Conservation (phyloP, 2,797 vertebrate species). For the Sylvilagus floridanus region DNA sequence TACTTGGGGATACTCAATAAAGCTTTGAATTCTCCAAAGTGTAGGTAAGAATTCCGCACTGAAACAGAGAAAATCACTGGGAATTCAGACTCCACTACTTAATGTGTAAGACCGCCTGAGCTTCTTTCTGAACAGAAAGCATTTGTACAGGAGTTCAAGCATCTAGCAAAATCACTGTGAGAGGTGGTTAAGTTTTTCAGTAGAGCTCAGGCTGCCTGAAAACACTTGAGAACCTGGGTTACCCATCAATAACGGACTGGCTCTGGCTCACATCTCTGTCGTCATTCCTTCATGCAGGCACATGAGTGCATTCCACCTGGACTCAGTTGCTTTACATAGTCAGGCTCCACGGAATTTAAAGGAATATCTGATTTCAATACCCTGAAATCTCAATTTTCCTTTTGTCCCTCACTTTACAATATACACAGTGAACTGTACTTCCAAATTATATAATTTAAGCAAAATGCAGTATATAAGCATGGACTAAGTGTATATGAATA, state of each 20-base stretch:
- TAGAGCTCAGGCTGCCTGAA: not conserved
- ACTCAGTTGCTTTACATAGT: not conserved
- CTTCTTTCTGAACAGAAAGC: slow-evolving; percentile 12
- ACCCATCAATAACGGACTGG: not conserved
- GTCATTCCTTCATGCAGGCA: not conserved
- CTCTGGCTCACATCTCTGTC: too few relatives aligned
- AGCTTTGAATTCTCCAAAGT: not conserved
- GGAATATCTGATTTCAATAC: not conserved
- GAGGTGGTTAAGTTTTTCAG: not conserved
- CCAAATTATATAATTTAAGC: not conserved
- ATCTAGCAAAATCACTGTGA: not conserved
- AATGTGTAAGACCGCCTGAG: not conserved
- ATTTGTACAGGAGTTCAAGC: not conserved
- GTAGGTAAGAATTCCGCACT: not conserved
- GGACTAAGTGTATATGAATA: not conserved
- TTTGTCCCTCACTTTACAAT: not conserved
- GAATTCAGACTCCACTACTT: not conserved
- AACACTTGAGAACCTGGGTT: not conserved
- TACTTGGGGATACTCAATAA: not conserved
- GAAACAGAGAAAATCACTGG: not conserved
- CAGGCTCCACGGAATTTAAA: not conserved
- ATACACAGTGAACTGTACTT: not conserved
- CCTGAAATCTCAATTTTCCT: not conserved
- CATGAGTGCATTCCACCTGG: not conserved
- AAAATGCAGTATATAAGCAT: not conserved